Base-by-base conservation (phyloP, 2,113 vertebrate species). In the Macroglossus sobrinus region DNA sequence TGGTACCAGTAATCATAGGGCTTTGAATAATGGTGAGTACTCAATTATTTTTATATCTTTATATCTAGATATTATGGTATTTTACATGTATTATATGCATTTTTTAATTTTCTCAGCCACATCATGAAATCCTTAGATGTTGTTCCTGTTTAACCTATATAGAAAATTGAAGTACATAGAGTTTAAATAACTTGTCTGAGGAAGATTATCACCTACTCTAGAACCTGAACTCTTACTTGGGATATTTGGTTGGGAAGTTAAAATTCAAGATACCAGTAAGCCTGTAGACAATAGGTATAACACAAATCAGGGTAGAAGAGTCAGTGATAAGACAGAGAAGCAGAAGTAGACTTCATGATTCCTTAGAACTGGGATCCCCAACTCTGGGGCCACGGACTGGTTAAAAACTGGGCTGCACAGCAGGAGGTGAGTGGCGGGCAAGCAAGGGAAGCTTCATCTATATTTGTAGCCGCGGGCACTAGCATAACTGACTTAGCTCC, bases 41-140 rank as follows among this genome's bases (percentile, higher is more conserved):
- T 88, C 43, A 68, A 8, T 86, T 91, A 81, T 55, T 89, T 96
- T 93, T 95, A 59, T 85, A 61, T 74, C 24, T 96, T 93, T 95
- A 59, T 85, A 61, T 74, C 24, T 19, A 45, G 57, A 64, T 89
- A 59, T 40, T 61, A 22, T 72, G 38, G 53, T 79, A 74, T 84
- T 91, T 80, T 71, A 63, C 13, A 40, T 89, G 33, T 13, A 74
- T 72, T 81, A 7, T 57, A 45, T 71, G 24, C 28, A 59, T 84
- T 74, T 79, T 78, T 80, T n/a, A 88, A 78, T 64, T 95, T 96
- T 92, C 40, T 92, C 61, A 85, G 55, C 35, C 33, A n/a, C 26
- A 63, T 79, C 55, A 79, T 63, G 33, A 96, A 61, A 90, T 69
- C 43, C 68, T 90, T 63, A 86, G 35, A 55, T 76, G 45, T n/a